phyloP scores from a whole-genome alignment of 1,140 invertebrate species.

The Belonocnema kinseyi region DNA sequence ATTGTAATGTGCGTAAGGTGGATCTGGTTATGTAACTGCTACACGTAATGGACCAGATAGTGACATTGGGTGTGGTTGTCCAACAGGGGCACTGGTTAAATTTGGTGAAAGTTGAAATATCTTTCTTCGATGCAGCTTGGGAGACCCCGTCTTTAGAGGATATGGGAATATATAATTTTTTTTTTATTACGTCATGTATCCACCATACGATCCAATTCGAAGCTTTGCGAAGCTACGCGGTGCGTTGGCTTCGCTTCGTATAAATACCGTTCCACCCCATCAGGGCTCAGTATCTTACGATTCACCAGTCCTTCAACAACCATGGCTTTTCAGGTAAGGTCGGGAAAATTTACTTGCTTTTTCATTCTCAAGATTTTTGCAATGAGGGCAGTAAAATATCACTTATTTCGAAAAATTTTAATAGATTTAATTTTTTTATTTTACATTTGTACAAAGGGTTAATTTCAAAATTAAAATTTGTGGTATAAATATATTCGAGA shows the following conservation, averaged over 20 bases:
- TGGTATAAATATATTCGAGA: too few relatives aligned
- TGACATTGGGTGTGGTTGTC: constrained; percentile 45
- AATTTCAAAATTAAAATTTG: too few relatives aligned
- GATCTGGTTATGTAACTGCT: constrained; percentile 31
- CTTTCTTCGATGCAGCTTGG: constrained; percentile 33
- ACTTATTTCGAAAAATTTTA: too few relatives aligned
- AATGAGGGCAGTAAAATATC: too few relatives aligned
- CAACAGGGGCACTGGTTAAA: constrained; percentile 48
- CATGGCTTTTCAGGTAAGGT: constrained; percentile 48
- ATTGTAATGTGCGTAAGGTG: constrained; percentile 39
- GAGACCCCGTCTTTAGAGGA: constrained; percentile 42
- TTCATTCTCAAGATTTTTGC: too few relatives aligned
- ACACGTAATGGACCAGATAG: constrained; percentile 36
- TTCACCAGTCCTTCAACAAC: constrained; percentile 47
- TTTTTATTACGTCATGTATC: constrained; percentile 55
- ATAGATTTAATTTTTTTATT: too few relatives aligned
- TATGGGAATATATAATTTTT: constrained; percentile 31
- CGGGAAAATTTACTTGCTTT: neutral
- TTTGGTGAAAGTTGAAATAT: constrained; percentile 50
- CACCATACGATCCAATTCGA: constrained; percentile 45
- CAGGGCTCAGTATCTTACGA: constrained; percentile 48
- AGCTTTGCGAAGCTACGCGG: constrained; percentile 39
- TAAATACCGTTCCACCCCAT: constrained; percentile 52
- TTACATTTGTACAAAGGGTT: too few relatives aligned
- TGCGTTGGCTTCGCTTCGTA: constrained; percentile 48